These are phyloP conservation scores for Tillus elongatus DNA, from an alignment of 2,888 invertebrate species.

Conservation along the genomic window DNA sequence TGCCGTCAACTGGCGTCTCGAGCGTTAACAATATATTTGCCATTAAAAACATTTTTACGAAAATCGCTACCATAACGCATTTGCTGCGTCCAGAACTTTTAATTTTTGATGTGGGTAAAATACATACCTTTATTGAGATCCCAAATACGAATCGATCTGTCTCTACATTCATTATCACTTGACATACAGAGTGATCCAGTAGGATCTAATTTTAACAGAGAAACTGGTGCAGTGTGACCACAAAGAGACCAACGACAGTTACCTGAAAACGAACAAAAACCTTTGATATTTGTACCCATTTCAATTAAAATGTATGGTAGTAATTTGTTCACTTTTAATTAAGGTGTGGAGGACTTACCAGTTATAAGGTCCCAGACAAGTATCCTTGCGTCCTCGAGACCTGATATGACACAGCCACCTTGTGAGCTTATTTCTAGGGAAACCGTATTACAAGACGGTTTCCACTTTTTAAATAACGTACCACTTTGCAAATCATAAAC, in stretches of 20 bases:
- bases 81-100: too few relatives aligned
- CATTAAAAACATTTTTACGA: too few relatives aligned
- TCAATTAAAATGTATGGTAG: too few relatives aligned
- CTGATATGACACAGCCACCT: conserved; percentile 76
- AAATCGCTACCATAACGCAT: too few relatives aligned
- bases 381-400: conserved; percentile 71
- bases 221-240: conserved; percentile 73
- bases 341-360: conserved; percentile 45
- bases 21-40: too few relatives aligned
- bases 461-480: conserved; percentile 86
- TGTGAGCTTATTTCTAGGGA: conserved; percentile 78
- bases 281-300: too few relatives aligned
- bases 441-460: conserved; percentile 73
- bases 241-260: conserved; percentile 68
- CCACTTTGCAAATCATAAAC: conserved; percentile 86
- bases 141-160: conserved; percentile 72
- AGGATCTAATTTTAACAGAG: conserved; percentile 62
- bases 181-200: conserved; percentile 66
- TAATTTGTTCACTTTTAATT: too few relatives aligned
- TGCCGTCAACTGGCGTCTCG: too few relatives aligned
- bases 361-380: conserved; percentile 81
- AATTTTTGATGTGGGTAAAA: too few relatives aligned
- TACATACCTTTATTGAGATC: conserved; percentile 64
- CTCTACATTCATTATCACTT: conserved; percentile 60
- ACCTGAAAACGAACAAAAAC: conserved; percentile 50